Percentiles rank a stretch among this genome's conserved stretches.
These are phyloP conservation scores for Echeneis naucrates DNA, from an alignment of 2,797 vertebrate genomes.

Conservation along the genomic window DNA sequence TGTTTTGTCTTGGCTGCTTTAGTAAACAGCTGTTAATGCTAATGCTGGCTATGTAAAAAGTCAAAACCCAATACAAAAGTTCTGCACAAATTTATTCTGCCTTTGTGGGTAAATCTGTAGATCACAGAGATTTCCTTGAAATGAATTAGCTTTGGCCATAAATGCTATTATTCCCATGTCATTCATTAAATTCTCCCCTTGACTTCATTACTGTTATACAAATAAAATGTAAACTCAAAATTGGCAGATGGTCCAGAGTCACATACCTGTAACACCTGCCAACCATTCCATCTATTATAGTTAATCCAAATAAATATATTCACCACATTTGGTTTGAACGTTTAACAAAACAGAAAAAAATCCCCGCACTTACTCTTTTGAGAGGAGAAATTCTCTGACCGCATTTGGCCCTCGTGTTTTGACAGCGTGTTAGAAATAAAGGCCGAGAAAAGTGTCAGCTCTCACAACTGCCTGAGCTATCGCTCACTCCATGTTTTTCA, in stretches of 20 bases:
- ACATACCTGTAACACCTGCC: background rate
- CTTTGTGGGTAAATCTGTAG: background rate
- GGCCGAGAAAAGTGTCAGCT: conserved; percentile 57
- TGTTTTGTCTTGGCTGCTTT: too few species aligned
- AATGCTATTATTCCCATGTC: too few species aligned
- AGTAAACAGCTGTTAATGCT: too few species aligned
- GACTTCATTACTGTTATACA: background rate
- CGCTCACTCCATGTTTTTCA: conserved; percentile 72
- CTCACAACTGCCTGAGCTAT: conserved; percentile 65
- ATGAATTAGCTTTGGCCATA: too few species aligned
- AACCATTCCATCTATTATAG: background rate
- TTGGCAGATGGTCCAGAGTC: too few species aligned
- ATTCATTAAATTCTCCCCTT: background rate
- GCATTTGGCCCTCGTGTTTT: conserved; percentile 41
- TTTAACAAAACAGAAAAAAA: conserved; percentile 45
- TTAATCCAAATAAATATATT: conserved; percentile 18
- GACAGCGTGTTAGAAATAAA: conserved; percentile 65
- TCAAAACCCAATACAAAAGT: too few species aligned
- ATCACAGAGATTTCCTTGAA: background rate
- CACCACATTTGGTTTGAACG: conserved; percentile 18
- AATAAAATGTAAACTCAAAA: background rate
- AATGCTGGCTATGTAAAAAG: too few species aligned
- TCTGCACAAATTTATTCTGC: too few species aligned
- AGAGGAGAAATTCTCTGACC: conserved; percentile 51
- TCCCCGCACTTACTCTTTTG: conserved; percentile 25